phyloP scores from a whole-genome alignment of 1,140 invertebrate genomes.

The Plutomurus gul region DNA sequence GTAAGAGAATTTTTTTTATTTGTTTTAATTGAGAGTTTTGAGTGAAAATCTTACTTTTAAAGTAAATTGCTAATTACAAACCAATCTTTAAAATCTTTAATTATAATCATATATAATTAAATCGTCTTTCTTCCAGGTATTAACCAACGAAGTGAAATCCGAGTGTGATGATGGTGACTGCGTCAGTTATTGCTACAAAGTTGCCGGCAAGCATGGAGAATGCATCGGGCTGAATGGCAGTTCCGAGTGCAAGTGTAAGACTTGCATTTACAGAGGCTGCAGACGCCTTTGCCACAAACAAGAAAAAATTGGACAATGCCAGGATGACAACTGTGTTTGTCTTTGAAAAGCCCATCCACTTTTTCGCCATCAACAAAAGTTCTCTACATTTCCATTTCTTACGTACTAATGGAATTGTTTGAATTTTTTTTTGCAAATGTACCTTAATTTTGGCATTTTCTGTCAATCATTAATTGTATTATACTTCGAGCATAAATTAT shows the following conservation, averaged over 20 bases:
- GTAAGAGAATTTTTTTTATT: no score
- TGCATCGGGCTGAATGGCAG: background rate
- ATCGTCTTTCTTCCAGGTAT: background rate
- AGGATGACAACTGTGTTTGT: background rate
- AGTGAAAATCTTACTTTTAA: background rate
- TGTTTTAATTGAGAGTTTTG: no score
- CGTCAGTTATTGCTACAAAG: background rate
- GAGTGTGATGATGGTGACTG: background rate
- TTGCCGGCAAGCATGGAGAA: background rate
- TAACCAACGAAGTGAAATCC: background rate
- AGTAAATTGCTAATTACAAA: background rate
- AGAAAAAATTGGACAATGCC: background rate
- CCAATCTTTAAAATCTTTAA: background rate
- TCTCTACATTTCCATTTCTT: no score
- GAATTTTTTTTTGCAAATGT: background rate
- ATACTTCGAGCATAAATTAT: no score
- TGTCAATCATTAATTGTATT: no score
- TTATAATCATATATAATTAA: no score
- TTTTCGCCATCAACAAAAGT: no score
- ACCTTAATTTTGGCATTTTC: no score
- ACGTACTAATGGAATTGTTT: background rate
- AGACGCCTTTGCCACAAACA: background rate
- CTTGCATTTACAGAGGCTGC: conserved; percentile 1
- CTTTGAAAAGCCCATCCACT: no score
- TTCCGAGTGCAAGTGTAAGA: background rate